These are phyloP conservation scores for Neodiprion lecontei DNA, from an alignment of 1,140 invertebrate genomes.

Conservation along the genomic window DNA sequence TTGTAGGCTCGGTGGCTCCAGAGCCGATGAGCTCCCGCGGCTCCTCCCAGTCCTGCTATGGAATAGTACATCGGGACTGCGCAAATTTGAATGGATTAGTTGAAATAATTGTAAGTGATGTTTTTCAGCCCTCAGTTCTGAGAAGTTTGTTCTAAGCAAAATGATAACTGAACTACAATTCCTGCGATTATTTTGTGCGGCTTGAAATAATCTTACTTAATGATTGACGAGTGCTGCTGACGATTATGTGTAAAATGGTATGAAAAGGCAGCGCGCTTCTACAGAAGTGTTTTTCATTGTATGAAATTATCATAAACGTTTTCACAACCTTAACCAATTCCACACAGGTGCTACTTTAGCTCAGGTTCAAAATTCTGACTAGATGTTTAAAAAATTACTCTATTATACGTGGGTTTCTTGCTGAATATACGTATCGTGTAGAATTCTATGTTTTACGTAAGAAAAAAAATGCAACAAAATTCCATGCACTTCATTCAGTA, in stretches of 20 bases:
- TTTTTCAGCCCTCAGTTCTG: background rate
- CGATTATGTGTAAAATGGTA: too few relatives aligned
- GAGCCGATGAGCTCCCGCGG: conserved; percentile 82
- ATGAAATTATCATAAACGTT: too few relatives aligned
- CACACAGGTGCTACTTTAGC: too few relatives aligned
- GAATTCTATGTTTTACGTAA: background rate
- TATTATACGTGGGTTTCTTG: background rate
- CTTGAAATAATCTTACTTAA: background rate
- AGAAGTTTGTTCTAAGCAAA: background rate
- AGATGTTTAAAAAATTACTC: background rate
- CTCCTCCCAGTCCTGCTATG: conserved; percentile 70
- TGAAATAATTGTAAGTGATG: background rate
- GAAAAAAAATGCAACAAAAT: background rate
- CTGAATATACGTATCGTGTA: background rate
- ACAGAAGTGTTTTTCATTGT: too few relatives aligned
- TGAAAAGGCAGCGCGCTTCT: too few relatives aligned
- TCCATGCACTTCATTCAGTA: background rate
- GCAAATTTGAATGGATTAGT: conserved; percentile 53
- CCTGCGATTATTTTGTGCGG: background rate
- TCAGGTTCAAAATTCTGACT: background rate
- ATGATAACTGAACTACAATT: background rate
- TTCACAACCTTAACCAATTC: too few relatives aligned
- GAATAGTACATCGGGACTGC: conserved; percentile 34
- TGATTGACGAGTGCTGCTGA: background rate
- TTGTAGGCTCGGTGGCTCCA: conserved; percentile 88